Evolutionary conservation across 2,113 vertebrate species (phyloP).

Genomic region (Campylomormyrus tamandua): DNA sequence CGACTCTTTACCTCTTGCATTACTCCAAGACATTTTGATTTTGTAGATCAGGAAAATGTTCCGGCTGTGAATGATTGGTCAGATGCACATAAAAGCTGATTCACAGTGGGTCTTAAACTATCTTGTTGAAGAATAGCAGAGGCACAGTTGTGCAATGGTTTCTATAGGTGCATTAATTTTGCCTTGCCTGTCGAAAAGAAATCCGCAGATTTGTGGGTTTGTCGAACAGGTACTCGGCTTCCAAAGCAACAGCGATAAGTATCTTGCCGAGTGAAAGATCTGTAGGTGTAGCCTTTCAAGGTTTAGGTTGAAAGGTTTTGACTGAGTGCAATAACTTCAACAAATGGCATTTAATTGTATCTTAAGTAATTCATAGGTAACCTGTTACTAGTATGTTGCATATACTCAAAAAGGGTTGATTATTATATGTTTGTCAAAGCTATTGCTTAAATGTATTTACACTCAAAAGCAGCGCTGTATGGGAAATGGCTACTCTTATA

Average conservation of each 20-base stretch:
- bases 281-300: not conserved
- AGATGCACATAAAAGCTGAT: not conserved
- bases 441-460: not conserved
- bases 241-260: not conserved
- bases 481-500: not conserved
- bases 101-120: not conserved
- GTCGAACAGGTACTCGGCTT: not conserved
- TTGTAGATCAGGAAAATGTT: not conserved
- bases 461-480: not conserved
- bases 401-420: not conserved
- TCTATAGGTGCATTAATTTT: not conserved
- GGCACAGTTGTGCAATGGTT: not conserved
- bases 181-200: not conserved
- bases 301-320: not conserved
- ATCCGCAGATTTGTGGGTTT: not conserved
- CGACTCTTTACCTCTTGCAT: not conserved
- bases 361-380: not conserved
- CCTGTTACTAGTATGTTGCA: not conserved
- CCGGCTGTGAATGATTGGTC: not conserved
- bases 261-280: not conserved
- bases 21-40: not conserved
- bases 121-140: not conserved
- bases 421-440: not conserved
- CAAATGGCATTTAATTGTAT: not conserved
- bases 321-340: constrained; percentile 3